Evolutionary conservation across 23 tunicate species (phyloP).

Genomic region (Oikopleura dioica): DNA sequence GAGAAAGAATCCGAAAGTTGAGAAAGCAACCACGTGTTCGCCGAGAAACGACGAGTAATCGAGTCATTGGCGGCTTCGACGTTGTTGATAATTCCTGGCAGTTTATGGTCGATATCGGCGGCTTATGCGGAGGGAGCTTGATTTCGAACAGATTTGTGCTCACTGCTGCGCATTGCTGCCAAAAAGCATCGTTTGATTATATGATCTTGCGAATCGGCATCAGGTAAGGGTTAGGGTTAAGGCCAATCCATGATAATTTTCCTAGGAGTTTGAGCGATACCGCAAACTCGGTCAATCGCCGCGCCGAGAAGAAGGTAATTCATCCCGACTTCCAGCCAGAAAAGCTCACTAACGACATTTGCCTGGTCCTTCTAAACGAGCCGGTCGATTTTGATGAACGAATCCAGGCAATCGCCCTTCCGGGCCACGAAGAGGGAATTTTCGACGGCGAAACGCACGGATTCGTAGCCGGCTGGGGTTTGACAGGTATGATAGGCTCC

Average conservation of each 20-base stretch:
- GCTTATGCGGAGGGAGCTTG: not conserved
- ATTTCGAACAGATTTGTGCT: not conserved
- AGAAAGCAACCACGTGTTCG: not conserved
- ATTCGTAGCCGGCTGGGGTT: constrained; percentile 10
- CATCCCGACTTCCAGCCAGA: not conserved
- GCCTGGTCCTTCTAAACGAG: not conserved
- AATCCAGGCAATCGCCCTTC: not conserved
- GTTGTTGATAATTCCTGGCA: constrained; percentile 9
- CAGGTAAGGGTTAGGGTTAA: not conserved
- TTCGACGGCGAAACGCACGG: not conserved
- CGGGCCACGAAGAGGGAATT: not conserved
- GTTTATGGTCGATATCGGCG: constrained; percentile 10
- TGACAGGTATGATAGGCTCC: not conserved
- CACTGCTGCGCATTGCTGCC: constrained; percentile 3
- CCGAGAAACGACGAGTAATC: not conserved
- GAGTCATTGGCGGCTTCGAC: constrained; percentile 1
- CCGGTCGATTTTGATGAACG: not conserved
- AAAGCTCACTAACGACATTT: not conserved
- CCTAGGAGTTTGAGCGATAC: not conserved
- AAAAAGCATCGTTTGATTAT: not conserved
- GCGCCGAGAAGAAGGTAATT: not conserved
- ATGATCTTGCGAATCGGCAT: not conserved
- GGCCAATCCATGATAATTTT: not conserved
- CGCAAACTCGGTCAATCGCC: not conserved
- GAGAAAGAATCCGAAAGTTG: not conserved